Percentiles rank a stretch among this genome's conserved stretches.
phyloP scores from a whole-genome alignment of 2,113 vertebrate species.

The Plectropomus leopardus region DNA sequence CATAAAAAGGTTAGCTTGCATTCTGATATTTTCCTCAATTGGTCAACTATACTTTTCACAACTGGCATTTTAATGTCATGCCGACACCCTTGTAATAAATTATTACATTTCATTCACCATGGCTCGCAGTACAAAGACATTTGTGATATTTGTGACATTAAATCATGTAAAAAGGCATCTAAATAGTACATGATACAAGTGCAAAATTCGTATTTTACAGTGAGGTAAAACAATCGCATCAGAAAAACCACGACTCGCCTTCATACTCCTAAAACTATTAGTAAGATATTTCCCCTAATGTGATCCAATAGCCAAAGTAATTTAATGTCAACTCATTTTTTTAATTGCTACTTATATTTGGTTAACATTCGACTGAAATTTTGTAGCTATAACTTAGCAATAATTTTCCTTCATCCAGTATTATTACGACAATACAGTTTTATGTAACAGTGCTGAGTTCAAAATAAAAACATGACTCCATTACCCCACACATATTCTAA shows the following conservation, averaged over 20 bases:
- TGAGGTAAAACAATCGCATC: constrained; percentile 82
- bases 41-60: constrained; percentile 34
- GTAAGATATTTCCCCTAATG: constrained; percentile 48
- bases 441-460: constrained; percentile 56
- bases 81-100: constrained; percentile 32
- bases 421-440: constrained; percentile 39
- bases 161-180: constrained; percentile 78
- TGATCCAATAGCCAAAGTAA: constrained; percentile 45
- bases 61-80: constrained; percentile 41
- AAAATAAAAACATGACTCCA: constrained; percentile 54
- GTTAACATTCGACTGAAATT: constrained; percentile 43
- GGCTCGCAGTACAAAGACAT: constrained; percentile 63
- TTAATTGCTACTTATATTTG: constrained; percentile 50
- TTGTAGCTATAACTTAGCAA: constrained; percentile 45
- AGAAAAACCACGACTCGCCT: constrained; percentile 65
- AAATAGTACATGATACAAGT: constrained; percentile 82
- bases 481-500: constrained; percentile 53
- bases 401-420: constrained; percentile 34
- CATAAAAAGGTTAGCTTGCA: constrained; percentile 46
- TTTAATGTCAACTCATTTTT: constrained; percentile 18
- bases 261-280: constrained; percentile 57
- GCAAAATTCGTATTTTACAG: constrained; percentile 82
- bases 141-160: constrained; percentile 61
- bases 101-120: constrained; percentile 50
- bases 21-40: constrained; percentile 46